Conservation (phyloP, 1,140 invertebrate genomes). For the Papilio dardanus region DNA sequence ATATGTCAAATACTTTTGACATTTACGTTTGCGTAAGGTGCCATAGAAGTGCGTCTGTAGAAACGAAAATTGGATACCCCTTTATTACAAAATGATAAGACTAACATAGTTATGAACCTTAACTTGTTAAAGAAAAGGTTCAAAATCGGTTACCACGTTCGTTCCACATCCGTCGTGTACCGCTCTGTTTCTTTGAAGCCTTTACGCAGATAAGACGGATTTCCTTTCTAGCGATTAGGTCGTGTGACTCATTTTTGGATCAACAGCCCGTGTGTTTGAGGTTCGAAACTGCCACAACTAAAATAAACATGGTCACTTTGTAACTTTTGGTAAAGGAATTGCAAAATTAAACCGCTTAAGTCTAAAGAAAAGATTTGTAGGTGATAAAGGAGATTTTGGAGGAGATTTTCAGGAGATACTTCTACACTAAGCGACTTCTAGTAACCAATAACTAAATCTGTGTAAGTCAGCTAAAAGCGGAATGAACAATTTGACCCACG, state of each 20-base stretch:
- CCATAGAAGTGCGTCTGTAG: not conserved
- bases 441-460: not conserved
- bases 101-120: not conserved
- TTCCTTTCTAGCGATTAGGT: not conserved
- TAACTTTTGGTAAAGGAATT: too few relatives aligned
- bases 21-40: not conserved
- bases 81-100: not conserved
- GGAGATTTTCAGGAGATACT: not conserved
- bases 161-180: not conserved
- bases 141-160: not conserved
- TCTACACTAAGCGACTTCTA: not conserved
- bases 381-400: too few relatives aligned
- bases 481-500: not conserved
- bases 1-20: not conserved
- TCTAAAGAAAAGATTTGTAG: too few relatives aligned
- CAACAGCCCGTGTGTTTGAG: not conserved
- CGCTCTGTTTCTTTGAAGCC: not conserved
- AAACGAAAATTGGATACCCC: not conserved
- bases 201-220: not conserved
- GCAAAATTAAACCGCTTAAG: too few relatives aligned
- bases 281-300: not conserved
- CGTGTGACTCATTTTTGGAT: not conserved
- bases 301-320: too few relatives aligned
- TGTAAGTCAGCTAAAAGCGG: not conserved
- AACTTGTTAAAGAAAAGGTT: not conserved